phyloP scores from a whole-genome alignment of 2,888 invertebrate species.

The Dolichomitus sp. region DNA sequence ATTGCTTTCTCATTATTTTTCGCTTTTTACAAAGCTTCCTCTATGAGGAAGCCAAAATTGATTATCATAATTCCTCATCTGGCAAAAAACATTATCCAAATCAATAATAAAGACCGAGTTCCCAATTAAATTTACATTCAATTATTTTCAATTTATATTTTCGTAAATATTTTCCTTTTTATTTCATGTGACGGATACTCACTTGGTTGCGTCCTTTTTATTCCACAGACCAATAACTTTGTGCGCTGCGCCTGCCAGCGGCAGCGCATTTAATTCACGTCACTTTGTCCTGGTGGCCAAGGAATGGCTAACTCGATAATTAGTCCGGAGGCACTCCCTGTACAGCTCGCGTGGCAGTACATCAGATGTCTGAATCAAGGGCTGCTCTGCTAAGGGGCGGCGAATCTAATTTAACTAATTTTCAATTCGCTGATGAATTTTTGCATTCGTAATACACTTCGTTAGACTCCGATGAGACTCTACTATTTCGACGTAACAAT shows the following conservation, averaged over 20 bases:
- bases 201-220: neutral
- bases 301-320: conserved; percentile 61
- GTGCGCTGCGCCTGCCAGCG: neutral
- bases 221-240: conserved; percentile 21
- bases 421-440: conserved; percentile 45
- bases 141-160: too few species aligned
- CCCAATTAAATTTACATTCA: too few species aligned
- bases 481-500: neutral
- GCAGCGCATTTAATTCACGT: conserved; percentile 23
- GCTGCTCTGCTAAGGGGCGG: neutral
- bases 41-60: too few species aligned
- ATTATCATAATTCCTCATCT: too few species aligned
- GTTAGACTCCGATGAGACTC: conserved; percentile 19
- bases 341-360: neutral
- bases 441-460: conserved; percentile 27
- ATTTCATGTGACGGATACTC: neutral
- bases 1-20: too few species aligned
- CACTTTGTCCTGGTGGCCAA: conserved; percentile 23
- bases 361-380: neutral
- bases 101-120: too few species aligned
- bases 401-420: conserved; percentile 34
- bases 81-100: too few species aligned
- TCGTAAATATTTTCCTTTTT: neutral
- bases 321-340: conserved; percentile 10
- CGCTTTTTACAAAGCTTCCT: too few species aligned